These are phyloP conservation scores for Scaptomyza reducta DNA, from an alignment of 2,888 invertebrate species.

Conservation along the genomic window DNA sequence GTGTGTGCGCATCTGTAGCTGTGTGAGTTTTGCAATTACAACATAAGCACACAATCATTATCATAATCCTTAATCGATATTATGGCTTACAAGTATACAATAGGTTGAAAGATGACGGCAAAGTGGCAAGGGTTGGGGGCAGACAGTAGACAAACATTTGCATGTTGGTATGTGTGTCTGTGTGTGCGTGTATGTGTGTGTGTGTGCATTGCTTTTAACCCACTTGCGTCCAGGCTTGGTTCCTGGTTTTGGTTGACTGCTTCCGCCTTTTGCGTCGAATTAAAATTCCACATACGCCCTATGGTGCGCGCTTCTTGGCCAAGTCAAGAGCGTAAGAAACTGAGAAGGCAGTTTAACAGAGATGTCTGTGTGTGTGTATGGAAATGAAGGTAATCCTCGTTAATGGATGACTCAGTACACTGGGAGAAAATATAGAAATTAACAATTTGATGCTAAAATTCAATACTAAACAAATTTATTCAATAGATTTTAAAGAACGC, in stretches of 20 bases:
- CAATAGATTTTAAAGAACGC: neutral
- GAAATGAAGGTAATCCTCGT: conserved; percentile 55
- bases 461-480: neutral
- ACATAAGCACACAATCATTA: conserved; percentile 83
- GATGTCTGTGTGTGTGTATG: conserved; percentile 10
- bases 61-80: conserved; percentile 84
- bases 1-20: conserved; percentile 44
- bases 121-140: neutral
- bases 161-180: conserved; percentile 16
- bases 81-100: conserved; percentile 68
- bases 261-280: conserved; percentile 63
- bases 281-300: conserved; percentile 70
- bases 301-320: conserved; percentile 43
- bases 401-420: conserved; percentile 65
- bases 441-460: neutral
- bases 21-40: conserved; percentile 81
- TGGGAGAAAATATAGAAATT: neutral
- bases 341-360: conserved; percentile 18
- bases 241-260: conserved; percentile 51
- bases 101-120: neutral
- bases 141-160: conserved; percentile 48
- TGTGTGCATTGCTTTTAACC: conserved; percentile 61
- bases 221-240: conserved; percentile 58
- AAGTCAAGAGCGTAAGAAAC: conserved; percentile 29
- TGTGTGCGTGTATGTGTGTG: conserved; percentile 7